Evolutionary conservation across 2,888 invertebrate genomes (phyloP).

Genomic region (Corythucha ciliata): DNA sequence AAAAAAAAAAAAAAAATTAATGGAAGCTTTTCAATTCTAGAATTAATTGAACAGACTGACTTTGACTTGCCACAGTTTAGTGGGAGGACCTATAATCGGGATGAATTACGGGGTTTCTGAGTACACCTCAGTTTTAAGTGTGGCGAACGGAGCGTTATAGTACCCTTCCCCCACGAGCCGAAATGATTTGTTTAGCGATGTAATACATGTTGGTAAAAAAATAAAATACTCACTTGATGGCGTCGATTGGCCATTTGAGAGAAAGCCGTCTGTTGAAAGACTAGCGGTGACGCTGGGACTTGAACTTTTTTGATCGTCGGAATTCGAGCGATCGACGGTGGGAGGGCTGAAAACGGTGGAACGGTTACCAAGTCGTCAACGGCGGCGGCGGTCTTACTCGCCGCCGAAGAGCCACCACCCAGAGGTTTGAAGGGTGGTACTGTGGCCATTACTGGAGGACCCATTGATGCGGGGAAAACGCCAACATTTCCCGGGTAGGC

Average conservation of each 20-base stretch:
- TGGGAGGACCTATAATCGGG: no score
- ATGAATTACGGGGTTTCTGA: no score
- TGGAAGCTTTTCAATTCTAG: no score
- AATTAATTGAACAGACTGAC: no score
- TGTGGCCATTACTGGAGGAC: constrained; percentile 38
- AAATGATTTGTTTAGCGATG: no score
- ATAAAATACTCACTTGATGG: constrained; percentile 36
- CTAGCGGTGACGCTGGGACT: constrained; percentile 34
- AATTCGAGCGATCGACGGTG: constrained; percentile 49
- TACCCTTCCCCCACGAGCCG: no score
- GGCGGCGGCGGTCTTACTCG: constrained; percentile 23
- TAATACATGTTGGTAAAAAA: no score
- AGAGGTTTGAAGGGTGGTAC: constrained; percentile 70
- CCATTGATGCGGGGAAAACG: constrained; percentile 15
- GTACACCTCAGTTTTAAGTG: no score
- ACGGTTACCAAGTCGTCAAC: constrained; percentile 41
- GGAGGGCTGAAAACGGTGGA: constrained; percentile 49
- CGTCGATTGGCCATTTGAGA: constrained; percentile 40
- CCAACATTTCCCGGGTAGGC: constrained; percentile 25
- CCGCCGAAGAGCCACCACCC: constrained; percentile 38
- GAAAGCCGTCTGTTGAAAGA: constrained; percentile 36
- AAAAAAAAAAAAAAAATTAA: no score
- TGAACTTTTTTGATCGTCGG: constrained; percentile 42
- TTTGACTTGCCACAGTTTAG: no score
- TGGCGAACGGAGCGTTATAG: no score